Conservation (phyloP, 1,140 invertebrate genomes). For the Bombus terrestris region DNA sequence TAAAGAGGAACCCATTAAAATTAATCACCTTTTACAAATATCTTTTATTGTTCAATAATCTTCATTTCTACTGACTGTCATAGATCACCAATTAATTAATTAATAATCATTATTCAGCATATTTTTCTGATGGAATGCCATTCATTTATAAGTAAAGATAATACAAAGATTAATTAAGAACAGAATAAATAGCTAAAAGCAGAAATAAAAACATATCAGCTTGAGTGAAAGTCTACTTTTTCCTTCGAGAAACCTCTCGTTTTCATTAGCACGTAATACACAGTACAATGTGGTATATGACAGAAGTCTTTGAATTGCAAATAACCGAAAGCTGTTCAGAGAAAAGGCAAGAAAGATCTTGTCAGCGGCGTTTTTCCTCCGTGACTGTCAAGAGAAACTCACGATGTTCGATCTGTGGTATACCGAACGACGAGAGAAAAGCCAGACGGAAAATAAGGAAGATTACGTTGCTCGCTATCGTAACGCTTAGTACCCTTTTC, state of each 20-base stretch:
- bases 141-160: not conserved
- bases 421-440: conserved; percentile 23
- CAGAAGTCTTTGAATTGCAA: conserved; percentile 31
- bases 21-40: no score
- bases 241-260: not conserved
- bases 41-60: no score
- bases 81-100: not conserved
- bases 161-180: not conserved
- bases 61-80: not conserved
- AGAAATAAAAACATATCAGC: not conserved
- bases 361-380: not conserved
- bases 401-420: conserved; percentile 1
- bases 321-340: conserved; percentile 9
- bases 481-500: conserved; percentile 31
- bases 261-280: conserved; percentile 36
- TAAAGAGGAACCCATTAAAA: no score
- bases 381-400: not conserved
- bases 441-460: conserved; percentile 46
- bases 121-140: no score
- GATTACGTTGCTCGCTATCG: conserved; percentile 5
- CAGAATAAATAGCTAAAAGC: not conserved
- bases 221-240: conserved; percentile 41
- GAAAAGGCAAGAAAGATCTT: conserved; percentile 26
- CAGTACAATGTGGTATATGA: conserved; percentile 16
- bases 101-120: no score